Evolutionary conservation across 2,888 invertebrate species (phyloP), one percentile per base, ranked within the genome.

Genomic region (Apamea anceps): DNA sequence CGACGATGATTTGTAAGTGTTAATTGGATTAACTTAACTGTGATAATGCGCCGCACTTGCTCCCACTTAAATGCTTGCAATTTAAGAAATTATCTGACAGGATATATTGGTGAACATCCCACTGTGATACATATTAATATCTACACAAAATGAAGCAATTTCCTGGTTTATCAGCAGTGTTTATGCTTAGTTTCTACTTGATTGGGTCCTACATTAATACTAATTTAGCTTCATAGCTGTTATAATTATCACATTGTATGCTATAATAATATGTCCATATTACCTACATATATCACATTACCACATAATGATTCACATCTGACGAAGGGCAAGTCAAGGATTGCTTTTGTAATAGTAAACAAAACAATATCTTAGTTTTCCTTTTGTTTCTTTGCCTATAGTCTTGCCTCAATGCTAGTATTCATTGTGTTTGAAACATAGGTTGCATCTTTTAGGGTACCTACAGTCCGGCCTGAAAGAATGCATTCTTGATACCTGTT

Each of bases 1-100:
- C 0, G 97, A 97, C 48, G 97, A 97, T 82, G 97, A 97, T 87
- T 93, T 93, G 96, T 97, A 90, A 96, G 96, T 96, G 88, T 82
- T 78, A 83, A 85, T 80, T 77, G 25, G 75, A 85, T 86, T 87
- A 80, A 71, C 75, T 66, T 62, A 51, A 72, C 45, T 2, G 32
- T 10, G 63, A 60, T 73, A 76, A 48, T 82, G 62, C 77, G 80
- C 78, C 75, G 54, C 48, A 86, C 28, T 75, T 57, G 45, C 63
- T 67, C 15, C 42, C 13, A n/a, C 66, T 32, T 51, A 15, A 28
- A 21, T 28, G 60, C 25, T 79, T 32, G 8, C 18, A 65, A 62
- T 48, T 37, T 60, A 21, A 8, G 66, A 48, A 57, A 73, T 28
- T 51, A 72, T 65, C 60, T 45, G 42, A 60, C 15, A 32, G 25